Evolutionary conservation across 2,888 invertebrate species (phyloP).

Genomic region (Geophilus truncorum): DNA sequence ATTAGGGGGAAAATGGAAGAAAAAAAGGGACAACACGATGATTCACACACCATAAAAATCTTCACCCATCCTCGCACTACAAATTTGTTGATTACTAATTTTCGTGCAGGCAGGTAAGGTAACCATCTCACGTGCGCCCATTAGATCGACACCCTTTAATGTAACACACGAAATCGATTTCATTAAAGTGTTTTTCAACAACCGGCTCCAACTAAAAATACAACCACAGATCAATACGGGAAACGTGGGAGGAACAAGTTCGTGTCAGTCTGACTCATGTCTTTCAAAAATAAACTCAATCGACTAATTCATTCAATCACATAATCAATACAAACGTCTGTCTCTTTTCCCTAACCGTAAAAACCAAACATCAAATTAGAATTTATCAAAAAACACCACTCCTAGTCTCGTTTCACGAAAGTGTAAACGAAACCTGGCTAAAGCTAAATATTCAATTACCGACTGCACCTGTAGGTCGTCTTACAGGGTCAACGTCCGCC

Average conservation of each 20-base stretch:
- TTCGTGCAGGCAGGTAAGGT: not conserved
- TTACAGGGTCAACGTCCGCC: not conserved
- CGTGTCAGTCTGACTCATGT: not conserved
- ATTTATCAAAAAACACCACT: not conserved
- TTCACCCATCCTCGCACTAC: not conserved
- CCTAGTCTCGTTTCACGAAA: not conserved
- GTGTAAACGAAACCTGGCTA: not conserved
- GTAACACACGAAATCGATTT: not conserved
- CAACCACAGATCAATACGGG: not conserved
- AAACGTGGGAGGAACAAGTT: too few species aligned
- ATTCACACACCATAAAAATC: not conserved
- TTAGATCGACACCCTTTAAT: not conserved
- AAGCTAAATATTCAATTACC: not conserved
- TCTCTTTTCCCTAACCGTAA: too few species aligned
- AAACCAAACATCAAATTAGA: too few species aligned
- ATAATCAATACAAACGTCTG: not conserved
- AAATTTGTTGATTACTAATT: slow-evolving; percentile 8
- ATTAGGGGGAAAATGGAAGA: too few species aligned
- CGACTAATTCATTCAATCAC: not conserved
- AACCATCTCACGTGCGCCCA: not conserved
- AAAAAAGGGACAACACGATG: not conserved
- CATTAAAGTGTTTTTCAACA: not conserved
- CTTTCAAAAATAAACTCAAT: not conserved
- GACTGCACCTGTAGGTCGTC: not conserved
- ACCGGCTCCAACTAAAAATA: not conserved